Evolutionary conservation across 2,113 vertebrate species (phyloP), one percentile per base, ranked within the genome.

Genomic region (Euleptes europaea): DNA sequence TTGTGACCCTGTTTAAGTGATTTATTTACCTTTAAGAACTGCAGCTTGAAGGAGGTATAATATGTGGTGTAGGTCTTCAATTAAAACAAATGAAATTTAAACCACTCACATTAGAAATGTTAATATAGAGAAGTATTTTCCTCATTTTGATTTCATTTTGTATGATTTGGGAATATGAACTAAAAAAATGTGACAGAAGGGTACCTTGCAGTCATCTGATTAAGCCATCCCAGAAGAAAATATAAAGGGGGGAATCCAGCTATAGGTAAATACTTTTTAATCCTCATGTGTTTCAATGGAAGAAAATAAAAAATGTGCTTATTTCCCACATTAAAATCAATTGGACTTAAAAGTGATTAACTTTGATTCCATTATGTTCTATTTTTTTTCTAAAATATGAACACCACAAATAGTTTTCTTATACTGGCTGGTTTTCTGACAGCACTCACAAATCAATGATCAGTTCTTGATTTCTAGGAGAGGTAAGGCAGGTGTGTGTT

Each of bases 1-100:
- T 96, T 91, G 92, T 97, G 97, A 97, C 96, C 97, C 93, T 96
- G 97, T 95, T 96, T 95, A 96, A 97, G 96, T 98, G 97, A 98
- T 98, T 97, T 96, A 96, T 96, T 97, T 92, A 84, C 91, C 93
- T 95, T 95, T 96, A 96, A 97, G 94, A 93, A 95, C 94, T 87
- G 83, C 89, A 94, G 90, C 82, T 93, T 95, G 91, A 88, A 84
- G 86, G 91, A 93, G 90, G 93, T 91, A 88, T 90, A 88, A 82
- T 86, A 92, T 38, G 89, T 90, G 84, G 87, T 78, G 49, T 75
- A 91, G 90, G 90, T 78, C 78, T 93, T 94, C 89, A 92, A 92
- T 93, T 94, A 87, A 83, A 88, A 78, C 87, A 89, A 95, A 92
- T 78, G 12, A 92, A 92, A 84, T 89, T 94, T 92, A 94, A 93